phyloP scores from a whole-genome alignment of 1,140 invertebrate species.

The Drosophila bocqueti region DNA sequence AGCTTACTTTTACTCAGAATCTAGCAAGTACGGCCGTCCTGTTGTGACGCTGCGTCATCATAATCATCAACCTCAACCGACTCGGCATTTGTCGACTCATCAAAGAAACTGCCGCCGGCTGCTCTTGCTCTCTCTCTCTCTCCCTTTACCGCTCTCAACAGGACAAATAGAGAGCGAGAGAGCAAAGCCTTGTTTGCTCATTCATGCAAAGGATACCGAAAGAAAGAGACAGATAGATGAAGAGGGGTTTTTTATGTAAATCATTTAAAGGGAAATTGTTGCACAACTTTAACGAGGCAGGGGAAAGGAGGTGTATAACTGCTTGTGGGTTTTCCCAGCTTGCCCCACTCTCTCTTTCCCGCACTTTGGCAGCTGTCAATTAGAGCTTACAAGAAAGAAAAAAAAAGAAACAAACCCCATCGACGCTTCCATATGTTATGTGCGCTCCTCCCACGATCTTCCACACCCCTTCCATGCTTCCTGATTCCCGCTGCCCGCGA shows the following conservation, averaged over 20 bases:
- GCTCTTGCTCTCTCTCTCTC: conserved; percentile 19
- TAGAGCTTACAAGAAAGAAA: conserved; percentile 49
- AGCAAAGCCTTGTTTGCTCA: conserved; percentile 29
- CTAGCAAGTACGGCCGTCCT: neutral
- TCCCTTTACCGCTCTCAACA: neutral
- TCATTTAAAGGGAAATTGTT: conserved; percentile 72
- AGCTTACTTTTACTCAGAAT: neutral
- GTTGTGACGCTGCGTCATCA: conserved; percentile 39
- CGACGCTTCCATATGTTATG: conserved; percentile 49
- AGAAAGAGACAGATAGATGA: conserved; percentile 18
- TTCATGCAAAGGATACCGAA: conserved; percentile 74
- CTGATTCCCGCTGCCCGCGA: conserved; percentile 2
- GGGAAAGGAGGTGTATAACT: conserved; percentile 7
- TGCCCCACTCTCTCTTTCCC: neutral
- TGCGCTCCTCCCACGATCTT: conserved; percentile 21
- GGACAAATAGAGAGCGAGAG: conserved; percentile 10
- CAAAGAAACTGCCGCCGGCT: conserved; percentile 52
- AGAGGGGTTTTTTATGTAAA: conserved; percentile 57
- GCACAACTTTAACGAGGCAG: conserved; percentile 65
- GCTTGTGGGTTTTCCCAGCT: conserved; percentile 54
- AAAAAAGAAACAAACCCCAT: conserved; percentile 16
- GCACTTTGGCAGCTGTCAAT: conserved; percentile 63
- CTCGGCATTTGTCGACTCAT: conserved; percentile 37
- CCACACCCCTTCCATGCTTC: neutral
- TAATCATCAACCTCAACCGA: conserved; percentile 27